Evolutionary conservation across 2,888 invertebrate species (phyloP).

Genomic region (Calliopum simillimum): DNA sequence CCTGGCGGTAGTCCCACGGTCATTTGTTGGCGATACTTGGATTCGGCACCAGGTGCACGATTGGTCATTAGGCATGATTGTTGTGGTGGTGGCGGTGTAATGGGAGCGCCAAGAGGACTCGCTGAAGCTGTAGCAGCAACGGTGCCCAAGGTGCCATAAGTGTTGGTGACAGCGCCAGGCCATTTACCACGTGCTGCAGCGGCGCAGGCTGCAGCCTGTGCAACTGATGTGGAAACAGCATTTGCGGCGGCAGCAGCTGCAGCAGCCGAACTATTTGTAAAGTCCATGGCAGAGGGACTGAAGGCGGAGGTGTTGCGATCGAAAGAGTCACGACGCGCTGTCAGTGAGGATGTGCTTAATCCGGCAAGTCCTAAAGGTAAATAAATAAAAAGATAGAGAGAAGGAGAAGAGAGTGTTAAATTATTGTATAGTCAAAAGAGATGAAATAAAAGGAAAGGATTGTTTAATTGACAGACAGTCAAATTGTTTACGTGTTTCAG

Average conservation of each 20-base stretch:
- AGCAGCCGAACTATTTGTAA: slow-evolving; percentile 67
- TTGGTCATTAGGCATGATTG: slow-evolving; percentile 75
- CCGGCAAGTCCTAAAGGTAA: slow-evolving; percentile 69
- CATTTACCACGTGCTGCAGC: slow-evolving; percentile 68
- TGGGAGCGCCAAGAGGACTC: slow-evolving; percentile 71
- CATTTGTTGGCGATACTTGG: slow-evolving; percentile 77
- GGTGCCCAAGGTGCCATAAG: slow-evolving; percentile 64
- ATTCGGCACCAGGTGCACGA: slow-evolving; percentile 91
- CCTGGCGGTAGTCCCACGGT: slow-evolving; percentile 67
- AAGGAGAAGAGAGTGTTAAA: no score
- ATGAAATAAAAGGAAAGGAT: not conserved
- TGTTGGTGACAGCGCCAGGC: slow-evolving; percentile 65
- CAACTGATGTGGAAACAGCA: slow-evolving; percentile 63
- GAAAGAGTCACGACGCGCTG: slow-evolving; percentile 82
- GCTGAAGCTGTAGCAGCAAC: slow-evolving; percentile 62
- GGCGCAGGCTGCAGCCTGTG: slow-evolving; percentile 58
- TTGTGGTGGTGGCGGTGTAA: slow-evolving; percentile 83
- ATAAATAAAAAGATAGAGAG: no score
- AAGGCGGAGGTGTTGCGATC: slow-evolving; percentile 82
- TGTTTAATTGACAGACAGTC: not conserved
- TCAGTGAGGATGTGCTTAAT: slow-evolving; percentile 74
- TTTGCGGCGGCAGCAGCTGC: slow-evolving; percentile 64
- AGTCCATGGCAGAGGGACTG: slow-evolving; percentile 80
- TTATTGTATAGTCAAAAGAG: slow-evolving; percentile 38
- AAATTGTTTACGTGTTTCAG: slow-evolving; percentile 40